These are phyloP conservation scores for Helarctos malayanus DNA, from an alignment of 2,797 vertebrate genomes.

Conservation along the genomic window DNA sequence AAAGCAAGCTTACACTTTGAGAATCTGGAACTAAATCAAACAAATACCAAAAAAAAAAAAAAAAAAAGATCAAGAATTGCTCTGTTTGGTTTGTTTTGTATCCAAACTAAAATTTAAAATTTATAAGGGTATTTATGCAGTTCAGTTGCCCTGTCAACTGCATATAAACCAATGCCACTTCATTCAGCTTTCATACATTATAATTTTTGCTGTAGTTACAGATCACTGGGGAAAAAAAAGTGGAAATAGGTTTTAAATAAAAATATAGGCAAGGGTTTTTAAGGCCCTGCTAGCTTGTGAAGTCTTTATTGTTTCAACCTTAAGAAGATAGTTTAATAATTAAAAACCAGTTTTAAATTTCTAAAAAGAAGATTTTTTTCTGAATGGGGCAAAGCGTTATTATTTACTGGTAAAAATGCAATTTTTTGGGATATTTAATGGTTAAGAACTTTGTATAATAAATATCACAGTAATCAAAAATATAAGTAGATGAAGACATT, in stretches of 20 bases:
- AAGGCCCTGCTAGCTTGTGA: background rate
- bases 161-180: constrained; percentile 60
- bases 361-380: background rate
- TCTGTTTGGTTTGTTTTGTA: constrained; percentile 74
- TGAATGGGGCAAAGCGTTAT: background rate
- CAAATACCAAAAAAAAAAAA: constrained; percentile 54
- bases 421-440: background rate
- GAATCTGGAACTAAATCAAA: constrained; percentile 77
- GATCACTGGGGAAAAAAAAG: background rate
- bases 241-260: background rate
- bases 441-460: background rate
- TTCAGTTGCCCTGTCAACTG: constrained; percentile 24
- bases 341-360: constrained; percentile 22
- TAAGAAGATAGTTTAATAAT: background rate
- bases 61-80: constrained; percentile 57
- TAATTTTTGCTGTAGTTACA: constrained; percentile 53
- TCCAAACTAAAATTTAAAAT: constrained; percentile 78
- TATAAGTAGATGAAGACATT: background rate
- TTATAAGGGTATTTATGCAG: constrained; percentile 62
- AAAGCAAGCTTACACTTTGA: constrained; percentile 54
- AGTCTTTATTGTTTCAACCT: background rate
- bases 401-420: background rate
- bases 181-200: background rate
- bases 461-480: background rate
- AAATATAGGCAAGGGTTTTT: constrained; percentile 40